Conservation (phyloP, 2,888 invertebrate species). For the Charanyca ferruginea region DNA sequence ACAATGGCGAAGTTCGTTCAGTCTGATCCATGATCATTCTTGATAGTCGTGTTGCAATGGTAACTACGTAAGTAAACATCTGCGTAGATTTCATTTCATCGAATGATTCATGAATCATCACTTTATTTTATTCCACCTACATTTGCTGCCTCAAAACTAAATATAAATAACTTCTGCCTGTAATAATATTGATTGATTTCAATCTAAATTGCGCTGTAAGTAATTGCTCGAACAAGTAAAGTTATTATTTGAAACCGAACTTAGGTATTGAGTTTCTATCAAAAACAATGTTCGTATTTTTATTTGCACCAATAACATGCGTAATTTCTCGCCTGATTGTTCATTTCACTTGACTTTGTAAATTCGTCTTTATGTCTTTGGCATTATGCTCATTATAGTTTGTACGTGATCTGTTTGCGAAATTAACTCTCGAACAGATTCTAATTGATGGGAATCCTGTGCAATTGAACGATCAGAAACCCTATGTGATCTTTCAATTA, state of each 20-base stretch:
- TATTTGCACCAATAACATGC: conserved; percentile 19
- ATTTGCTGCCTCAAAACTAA: conserved; percentile 22
- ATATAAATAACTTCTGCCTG: not conserved
- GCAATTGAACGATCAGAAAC: conserved; percentile 43
- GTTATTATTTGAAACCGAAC: conserved; percentile 37
- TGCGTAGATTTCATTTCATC: not conserved
- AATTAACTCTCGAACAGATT: conserved; percentile 38
- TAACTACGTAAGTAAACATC: not conserved
- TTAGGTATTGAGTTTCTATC: not conserved
- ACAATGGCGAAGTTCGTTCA: not conserved
- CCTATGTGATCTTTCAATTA: conserved; percentile 32
- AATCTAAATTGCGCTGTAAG: conserved; percentile 48
- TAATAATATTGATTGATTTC: conserved; percentile 38
- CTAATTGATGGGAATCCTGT: conserved; percentile 47
- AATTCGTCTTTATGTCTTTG: conserved; percentile 19
- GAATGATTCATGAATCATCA: not conserved
- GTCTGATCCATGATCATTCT: not conserved
- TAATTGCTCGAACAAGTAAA: conserved; percentile 22
- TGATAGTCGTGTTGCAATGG: conserved; percentile 4
- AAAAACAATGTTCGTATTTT: conserved; percentile 16
- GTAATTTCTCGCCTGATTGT: conserved; percentile 11
- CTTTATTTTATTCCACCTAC: not conserved
- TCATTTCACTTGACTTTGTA: conserved; percentile 6
- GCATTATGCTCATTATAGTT: conserved; percentile 5
- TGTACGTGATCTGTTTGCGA: conserved; percentile 17